These are phyloP conservation scores for Scaptomyza montana DNA, from an alignment of 1,140 invertebrate species.

Conservation along the genomic window DNA sequence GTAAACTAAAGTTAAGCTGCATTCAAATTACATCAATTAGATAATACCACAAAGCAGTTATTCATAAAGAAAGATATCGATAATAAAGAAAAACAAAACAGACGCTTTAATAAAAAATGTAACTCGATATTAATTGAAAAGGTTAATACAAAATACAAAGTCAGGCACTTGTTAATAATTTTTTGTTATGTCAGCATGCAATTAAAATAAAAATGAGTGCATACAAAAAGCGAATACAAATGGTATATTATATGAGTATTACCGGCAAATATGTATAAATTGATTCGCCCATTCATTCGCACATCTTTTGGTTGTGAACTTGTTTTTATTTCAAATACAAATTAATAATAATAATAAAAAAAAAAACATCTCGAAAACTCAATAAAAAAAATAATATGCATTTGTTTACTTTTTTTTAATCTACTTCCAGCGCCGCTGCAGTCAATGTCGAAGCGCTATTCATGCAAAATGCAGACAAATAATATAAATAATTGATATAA, in stretches of 20 bases:
- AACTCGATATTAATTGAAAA: constrained; percentile 47
- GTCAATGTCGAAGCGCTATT: constrained; percentile 31
- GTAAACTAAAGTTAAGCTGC: constrained; percentile 6
- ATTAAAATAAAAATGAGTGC: constrained; percentile 65
- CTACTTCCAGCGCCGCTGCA: constrained; percentile 38
- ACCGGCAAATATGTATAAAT: constrained; percentile 62
- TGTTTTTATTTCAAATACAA: constrained; percentile 50
- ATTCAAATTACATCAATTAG: constrained; percentile 23
- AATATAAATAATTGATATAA: constrained; percentile 65
- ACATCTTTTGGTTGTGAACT: constrained; percentile 72
- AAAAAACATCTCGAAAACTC: constrained; percentile 24
- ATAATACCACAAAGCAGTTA: not conserved
- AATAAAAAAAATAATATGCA: constrained; percentile 49
- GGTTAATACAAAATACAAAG: constrained; percentile 27
- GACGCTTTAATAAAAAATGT: constrained; percentile 40
- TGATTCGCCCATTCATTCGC: constrained; percentile 73
- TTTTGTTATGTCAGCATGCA: constrained; percentile 65
- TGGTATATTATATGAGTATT: constrained; percentile 22
- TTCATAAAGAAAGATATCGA: constrained; percentile 3
- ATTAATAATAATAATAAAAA: constrained; percentile 20
- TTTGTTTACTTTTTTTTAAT: constrained; percentile 13
- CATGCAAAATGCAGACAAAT: constrained; percentile 54
- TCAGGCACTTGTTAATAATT: constrained; percentile 56
- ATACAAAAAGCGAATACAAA: constrained; percentile 28
- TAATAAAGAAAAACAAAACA: constrained; percentile 15